Base-by-base conservation (phyloP, 2,888 invertebrate genomes). In the Synergus umbraculus region DNA sequence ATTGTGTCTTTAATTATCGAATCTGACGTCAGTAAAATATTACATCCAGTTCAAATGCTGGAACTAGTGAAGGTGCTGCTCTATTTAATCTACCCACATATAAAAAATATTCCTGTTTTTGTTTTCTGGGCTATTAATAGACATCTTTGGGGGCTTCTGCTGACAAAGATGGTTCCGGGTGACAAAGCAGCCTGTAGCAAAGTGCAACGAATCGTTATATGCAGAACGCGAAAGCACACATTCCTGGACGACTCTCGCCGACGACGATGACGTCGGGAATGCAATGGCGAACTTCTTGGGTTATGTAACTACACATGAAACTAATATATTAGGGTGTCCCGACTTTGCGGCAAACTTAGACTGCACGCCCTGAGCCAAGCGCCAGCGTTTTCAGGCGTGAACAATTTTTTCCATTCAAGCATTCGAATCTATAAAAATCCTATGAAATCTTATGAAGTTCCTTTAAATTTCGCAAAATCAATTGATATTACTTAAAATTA, bases 291-390 rank as follows among this genome's bases (percentile, higher is more conserved):
- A 86, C 85, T 86, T 86, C 87, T 86, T 76, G 84, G 81, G 85
- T 90, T 89, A 87, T 86, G 85, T 87, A 89, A 90, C 88, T 84
- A 84, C 81, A 85, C 87, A 87, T 87, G 87, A 88, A 89, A 88
- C 86, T 87, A 86, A 89, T 87, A 87, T 86, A 87, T 89, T 86
- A 86, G 86, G 85, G 86, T 87, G 85, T 85, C 83, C 84, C 86
- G 83, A 82, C 85, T 87, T 86, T 86, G 87, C 85, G 84, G 85
- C 87, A 86, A 88, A 88, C 86, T 88, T 87, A 88, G 88, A 85
- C 82, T 83, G 84, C 84, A 84, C 81, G 83, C 76, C 80, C 60
- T 67, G 58, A 78, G 67, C 69, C 67, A 78, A 77, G n/a, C 77
- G 29, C 37, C 76, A 63, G 15, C 44, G 44, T 44, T 44, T 37